A percentile compares a stretch with the other conserved stretches of the same genome.
Conservation (phyloP, 1,140 invertebrate genomes). For the Caenorhabditis remanei region DNA sequence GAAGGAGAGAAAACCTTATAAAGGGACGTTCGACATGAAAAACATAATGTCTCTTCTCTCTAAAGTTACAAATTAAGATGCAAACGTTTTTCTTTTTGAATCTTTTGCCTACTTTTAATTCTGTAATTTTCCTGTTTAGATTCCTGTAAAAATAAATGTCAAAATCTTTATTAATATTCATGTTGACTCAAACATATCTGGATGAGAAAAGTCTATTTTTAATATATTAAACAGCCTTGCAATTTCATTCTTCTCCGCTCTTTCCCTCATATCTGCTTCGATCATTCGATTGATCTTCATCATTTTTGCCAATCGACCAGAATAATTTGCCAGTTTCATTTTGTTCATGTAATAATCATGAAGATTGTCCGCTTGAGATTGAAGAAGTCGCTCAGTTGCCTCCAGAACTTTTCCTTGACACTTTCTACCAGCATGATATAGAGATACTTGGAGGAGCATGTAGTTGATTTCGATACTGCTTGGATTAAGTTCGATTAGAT, state of each 20-base stretch:
- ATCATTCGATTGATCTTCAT: constrained; percentile 7
- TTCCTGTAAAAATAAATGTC: too few species aligned
- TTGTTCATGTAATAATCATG: constrained; percentile 17
- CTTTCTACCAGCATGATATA: constrained; percentile 14
- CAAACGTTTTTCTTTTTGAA: too few species aligned
- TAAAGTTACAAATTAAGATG: too few species aligned
- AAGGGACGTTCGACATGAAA: background rate
- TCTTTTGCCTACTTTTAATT: too few species aligned
- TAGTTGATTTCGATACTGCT: background rate
- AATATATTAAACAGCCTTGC: constrained; percentile 14
- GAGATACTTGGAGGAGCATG: constrained; percentile 1
- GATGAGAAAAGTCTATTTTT: constrained; percentile 26
- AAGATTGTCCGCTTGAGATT: background rate
- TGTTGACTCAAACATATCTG: constrained; percentile 14
- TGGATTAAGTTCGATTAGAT: background rate
- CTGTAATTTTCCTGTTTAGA: too few species aligned
- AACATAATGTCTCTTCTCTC: too few species aligned
- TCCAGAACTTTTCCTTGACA: constrained; percentile 18
- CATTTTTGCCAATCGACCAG: constrained; percentile 15
- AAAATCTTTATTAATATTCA: background rate
- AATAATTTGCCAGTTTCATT: background rate
- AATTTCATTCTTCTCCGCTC: background rate
- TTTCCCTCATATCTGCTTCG: background rate
- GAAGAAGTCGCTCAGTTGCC: background rate
- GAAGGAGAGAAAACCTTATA: background rate